Conservation (phyloP, 2,113 vertebrate genomes). For the Corythoichthys haematopterus region DNA sequence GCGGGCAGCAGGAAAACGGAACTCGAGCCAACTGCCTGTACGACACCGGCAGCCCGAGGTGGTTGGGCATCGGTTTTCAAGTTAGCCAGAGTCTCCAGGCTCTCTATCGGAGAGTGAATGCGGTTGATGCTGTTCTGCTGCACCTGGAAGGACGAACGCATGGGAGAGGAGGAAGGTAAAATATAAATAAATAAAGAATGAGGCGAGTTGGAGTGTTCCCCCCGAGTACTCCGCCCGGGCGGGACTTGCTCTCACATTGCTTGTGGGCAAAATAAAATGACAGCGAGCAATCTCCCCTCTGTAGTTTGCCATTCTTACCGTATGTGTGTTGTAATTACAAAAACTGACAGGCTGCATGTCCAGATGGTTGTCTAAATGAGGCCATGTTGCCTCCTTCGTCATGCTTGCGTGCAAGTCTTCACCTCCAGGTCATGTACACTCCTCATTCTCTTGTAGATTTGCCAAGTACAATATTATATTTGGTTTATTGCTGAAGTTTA, state of each 20-base stretch:
- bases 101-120: conserved; percentile 75
- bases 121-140: conserved; percentile 95
- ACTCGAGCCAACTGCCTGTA: conserved; percentile 21
- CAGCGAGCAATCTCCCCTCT: background rate
- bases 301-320: background rate
- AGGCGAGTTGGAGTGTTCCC: background rate
- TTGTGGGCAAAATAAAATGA: background rate
- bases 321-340: background rate
- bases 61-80: conserved; percentile 33
- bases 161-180: conserved; percentile 93
- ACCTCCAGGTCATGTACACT: conserved; percentile 7
- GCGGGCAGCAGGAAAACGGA: conserved; percentile 29
- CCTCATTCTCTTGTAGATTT: background rate
- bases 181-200: conserved; percentile 30
- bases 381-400: conserved; percentile 33
- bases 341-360: conserved; percentile 18
- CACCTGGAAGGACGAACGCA: conserved; percentile 92
- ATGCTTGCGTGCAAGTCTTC: conserved; percentile 26
- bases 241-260: background rate
- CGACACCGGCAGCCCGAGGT: conserved; percentile 26
- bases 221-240: background rate
- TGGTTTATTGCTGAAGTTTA: background rate
- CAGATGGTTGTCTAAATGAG: conserved; percentile 20
- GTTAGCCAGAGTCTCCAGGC: conserved; percentile 45
- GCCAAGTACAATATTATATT: background rate